Base-by-base conservation (phyloP, 2,113 vertebrate genomes). In the Porphyrio hochstetteri region DNA sequence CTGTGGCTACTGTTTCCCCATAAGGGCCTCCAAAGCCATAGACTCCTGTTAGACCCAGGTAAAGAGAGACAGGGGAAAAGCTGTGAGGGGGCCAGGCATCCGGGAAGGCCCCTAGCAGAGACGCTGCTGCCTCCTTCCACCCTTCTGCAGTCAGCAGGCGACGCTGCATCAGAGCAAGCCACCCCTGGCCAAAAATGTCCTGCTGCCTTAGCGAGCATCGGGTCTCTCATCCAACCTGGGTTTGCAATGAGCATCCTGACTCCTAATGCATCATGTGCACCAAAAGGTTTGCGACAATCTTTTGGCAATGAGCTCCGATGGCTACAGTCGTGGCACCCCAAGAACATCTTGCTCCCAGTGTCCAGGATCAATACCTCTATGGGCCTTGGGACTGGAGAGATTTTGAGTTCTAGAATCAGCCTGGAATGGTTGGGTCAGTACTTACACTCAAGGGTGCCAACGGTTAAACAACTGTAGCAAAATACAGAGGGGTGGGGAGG, bases 21-120 rank as follows among this genome's bases (percentile, higher is more conserved):
- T 98, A 98, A 97, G 98, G 98, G 97, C 98, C 98, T 98, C 98
- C 98, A 84, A 98, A 98, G 96, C 98, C 98, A 98, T 98, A 98
- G 97, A 98, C 98, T 98, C 98, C 98, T 98, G 96, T 97, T 96
- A 97, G 94, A 98, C 95, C 96, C 97, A 42, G 96, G 97, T 80
- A 96, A 96, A 97, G 94, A 98, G 89, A 98, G 96, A 98, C 63
- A 98, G 92, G 96, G 96, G 96, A 97, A 93, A 97, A 97, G 95
- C 94, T 92, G 87, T 98, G 96, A 98, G 97, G 97, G 86, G 81
- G 44, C 40, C 78, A 93, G 59, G 88, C 71, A 93, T 75, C 78
- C 0, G 5, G 95, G 96, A 94, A 84, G 82, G 84, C 69, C 85
- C 82, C 83, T 70, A 23, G 56, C 78, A 95, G 55, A 84, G 82